Evolutionary conservation across 2,888 invertebrate genomes (phyloP).

Genomic region (Drosophila diplacantha): DNA sequence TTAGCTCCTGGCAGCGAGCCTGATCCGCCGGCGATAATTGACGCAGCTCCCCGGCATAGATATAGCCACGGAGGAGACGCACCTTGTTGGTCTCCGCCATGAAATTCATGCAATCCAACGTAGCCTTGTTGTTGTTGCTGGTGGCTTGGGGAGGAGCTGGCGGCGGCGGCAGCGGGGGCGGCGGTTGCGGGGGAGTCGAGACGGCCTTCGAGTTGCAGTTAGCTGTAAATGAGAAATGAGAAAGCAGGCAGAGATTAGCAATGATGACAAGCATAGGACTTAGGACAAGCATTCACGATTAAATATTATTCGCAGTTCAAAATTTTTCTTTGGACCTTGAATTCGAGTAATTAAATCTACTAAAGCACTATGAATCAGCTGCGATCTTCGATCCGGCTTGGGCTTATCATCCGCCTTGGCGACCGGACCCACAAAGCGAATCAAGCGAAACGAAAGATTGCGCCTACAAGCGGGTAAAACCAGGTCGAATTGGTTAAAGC

Average conservation of each 20-base stretch:
- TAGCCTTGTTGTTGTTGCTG: constrained; percentile 54
- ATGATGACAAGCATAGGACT: too few relatives aligned
- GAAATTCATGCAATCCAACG: constrained; percentile 60
- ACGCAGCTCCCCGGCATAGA: constrained; percentile 70
- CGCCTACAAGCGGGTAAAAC: constrained; percentile 28
- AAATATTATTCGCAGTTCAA: constrained; percentile 7
- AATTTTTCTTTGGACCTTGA: constrained; percentile 41
- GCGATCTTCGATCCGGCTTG: constrained; percentile 6
- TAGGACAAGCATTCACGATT: neutral
- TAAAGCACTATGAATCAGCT: constrained; percentile 33
- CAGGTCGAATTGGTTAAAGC: constrained; percentile 26
- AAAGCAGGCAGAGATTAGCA: constrained; percentile 31
- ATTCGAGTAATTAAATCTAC: constrained; percentile 18
- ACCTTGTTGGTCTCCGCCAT: constrained; percentile 72
- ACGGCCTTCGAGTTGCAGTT: constrained; percentile 40
- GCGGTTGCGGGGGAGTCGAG: constrained; percentile 28
- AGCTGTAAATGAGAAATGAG: constrained; percentile 28
- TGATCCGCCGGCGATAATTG: constrained; percentile 45
- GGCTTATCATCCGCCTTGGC: constrained; percentile 42
- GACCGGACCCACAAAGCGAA: constrained; percentile 20
- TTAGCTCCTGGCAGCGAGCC: constrained; percentile 53
- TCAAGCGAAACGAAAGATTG: constrained; percentile 25
- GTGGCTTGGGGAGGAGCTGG: constrained; percentile 33
- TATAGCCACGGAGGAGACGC: constrained; percentile 72
- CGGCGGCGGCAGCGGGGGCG: constrained; percentile 11